These are phyloP conservation scores for Amazona guildingii DNA, from an alignment of 2,113 vertebrate species.

Conservation along the genomic window DNA sequence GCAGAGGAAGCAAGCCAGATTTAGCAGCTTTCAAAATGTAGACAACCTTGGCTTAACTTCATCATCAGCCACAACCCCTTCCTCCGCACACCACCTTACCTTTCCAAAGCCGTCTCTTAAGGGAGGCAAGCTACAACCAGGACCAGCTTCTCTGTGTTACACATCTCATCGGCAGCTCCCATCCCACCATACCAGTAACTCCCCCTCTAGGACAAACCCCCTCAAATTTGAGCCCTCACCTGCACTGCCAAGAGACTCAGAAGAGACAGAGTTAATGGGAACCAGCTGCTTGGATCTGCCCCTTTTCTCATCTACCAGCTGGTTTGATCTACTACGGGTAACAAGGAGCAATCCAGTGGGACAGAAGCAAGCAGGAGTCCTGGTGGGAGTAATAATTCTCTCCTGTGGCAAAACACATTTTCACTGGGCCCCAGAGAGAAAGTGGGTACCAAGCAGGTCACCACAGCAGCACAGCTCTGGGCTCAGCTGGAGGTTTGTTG, in stretches of 20 bases:
- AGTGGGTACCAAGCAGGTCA: neutral
- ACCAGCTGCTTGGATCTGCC: neutral
- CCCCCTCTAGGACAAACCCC: rapidly evolving
- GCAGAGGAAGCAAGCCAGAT: neutral
- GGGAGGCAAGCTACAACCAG: rapidly evolving
- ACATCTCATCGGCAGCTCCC: neutral
- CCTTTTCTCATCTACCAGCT: neutral
- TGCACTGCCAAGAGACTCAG: neutral
- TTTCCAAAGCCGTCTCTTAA: rapidly evolving
- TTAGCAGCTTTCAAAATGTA: neutral
- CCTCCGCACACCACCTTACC: neutral
- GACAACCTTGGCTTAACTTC: no score
- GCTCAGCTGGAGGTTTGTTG: neutral
- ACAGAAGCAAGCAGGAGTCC: neutral
- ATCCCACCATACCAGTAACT: rapidly evolving
- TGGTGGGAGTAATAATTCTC: neutral
- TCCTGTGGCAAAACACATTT: rapidly evolving
- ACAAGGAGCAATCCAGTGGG: rapidly evolving
- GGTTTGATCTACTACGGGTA: neutral
- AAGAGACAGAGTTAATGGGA: neutral
- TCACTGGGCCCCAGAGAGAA: neutral
- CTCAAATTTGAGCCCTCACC: neutral
- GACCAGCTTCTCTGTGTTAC: rapidly evolving
- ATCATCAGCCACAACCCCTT: rapidly evolving
- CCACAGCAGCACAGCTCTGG: neutral